Conservation (phyloP, 1,140 invertebrate species). For the Epicauta chinensis region DNA sequence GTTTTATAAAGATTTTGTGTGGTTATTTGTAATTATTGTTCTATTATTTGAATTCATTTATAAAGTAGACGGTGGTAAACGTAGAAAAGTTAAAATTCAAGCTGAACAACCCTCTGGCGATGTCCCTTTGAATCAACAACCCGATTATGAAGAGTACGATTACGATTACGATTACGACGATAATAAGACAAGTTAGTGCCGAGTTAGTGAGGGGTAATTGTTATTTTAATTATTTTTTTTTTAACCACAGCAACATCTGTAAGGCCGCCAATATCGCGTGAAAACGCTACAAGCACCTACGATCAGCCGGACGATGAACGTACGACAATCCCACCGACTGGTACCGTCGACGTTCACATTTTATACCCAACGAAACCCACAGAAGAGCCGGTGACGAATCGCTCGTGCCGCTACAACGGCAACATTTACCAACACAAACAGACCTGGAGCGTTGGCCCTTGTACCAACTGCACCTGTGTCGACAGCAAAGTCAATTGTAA, state of each 20-base stretch:
- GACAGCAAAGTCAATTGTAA: constrained; percentile 52
- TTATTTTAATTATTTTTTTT: constrained; percentile 1
- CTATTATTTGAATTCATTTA: constrained; percentile 17
- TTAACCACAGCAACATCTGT: constrained; percentile 7
- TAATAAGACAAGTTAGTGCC: constrained; percentile 14
- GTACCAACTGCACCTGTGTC: constrained; percentile 57
- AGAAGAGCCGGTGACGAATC: constrained; percentile 26
- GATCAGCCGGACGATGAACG: constrained; percentile 37
- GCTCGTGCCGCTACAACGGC: constrained; percentile 46
- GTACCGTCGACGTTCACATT: constrained; percentile 25
- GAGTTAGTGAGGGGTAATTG: constrained; percentile 2
- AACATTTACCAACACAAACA: constrained; percentile 54
- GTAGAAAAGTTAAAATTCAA: constrained; percentile 19
- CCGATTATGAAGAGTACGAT: constrained; percentile 32
- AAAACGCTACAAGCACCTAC: constrained; percentile 32
- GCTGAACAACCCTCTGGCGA: constrained; percentile 12
- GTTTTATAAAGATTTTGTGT: constrained; percentile 14
- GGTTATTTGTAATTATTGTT: constrained; percentile 16
- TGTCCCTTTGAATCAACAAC: constrained; percentile 28
- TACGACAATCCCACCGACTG: constrained; percentile 24
- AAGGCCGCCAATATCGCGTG: constrained; percentile 6
- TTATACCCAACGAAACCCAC: constrained; percentile 19
- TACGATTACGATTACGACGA: constrained; percentile 25
- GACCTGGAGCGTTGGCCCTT: constrained; percentile 56
- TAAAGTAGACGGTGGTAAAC: constrained; percentile 10